A percentile compares a stretch with the other conserved stretches of the same genome.
Evolutionary conservation across 2,113 vertebrate genomes (phyloP).

Genomic region (Labrus mixtus): DNA sequence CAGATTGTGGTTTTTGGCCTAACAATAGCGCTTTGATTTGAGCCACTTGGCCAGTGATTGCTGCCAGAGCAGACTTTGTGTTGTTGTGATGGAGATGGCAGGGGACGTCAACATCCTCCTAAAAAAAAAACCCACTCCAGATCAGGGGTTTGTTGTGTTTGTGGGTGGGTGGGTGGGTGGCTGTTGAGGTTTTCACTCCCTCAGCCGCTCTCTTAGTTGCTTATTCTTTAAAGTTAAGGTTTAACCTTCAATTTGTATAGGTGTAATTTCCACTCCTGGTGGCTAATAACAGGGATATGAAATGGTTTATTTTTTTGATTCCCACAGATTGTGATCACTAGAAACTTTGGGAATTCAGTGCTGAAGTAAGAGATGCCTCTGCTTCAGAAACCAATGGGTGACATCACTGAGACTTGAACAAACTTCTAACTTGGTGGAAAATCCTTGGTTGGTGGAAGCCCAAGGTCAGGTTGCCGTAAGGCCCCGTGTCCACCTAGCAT

Average conservation of each 20-base stretch:
- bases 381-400: too few relatives aligned
- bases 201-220: background rate
- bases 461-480: too few relatives aligned
- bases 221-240: background rate
- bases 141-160: conserved; percentile 24
- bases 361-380: background rate
- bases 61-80: conserved; percentile 40
- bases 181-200: conserved; percentile 18
- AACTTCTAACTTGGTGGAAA: too few relatives aligned
- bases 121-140: conserved; percentile 22
- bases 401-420: too few relatives aligned
- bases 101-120: conserved; percentile 41
- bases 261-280: background rate
- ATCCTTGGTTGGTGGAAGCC: too few relatives aligned
- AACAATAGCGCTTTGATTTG: conserved; percentile 75
- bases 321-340: background rate
- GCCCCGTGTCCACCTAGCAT: too few relatives aligned
- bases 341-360: background rate
- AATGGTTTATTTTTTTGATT: background rate
- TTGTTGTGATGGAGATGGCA: conserved; percentile 38
- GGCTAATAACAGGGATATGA: conserved; percentile 6
- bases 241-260: background rate
- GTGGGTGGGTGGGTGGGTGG: conserved; percentile 18
- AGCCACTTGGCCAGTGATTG: conserved; percentile 62
- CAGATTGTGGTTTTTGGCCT: conserved; percentile 73